Evolutionary conservation across 2,113 vertebrate species (phyloP), one percentile per base, ranked within the genome.

Genomic region (Urocynchramus pylzowi): DNA sequence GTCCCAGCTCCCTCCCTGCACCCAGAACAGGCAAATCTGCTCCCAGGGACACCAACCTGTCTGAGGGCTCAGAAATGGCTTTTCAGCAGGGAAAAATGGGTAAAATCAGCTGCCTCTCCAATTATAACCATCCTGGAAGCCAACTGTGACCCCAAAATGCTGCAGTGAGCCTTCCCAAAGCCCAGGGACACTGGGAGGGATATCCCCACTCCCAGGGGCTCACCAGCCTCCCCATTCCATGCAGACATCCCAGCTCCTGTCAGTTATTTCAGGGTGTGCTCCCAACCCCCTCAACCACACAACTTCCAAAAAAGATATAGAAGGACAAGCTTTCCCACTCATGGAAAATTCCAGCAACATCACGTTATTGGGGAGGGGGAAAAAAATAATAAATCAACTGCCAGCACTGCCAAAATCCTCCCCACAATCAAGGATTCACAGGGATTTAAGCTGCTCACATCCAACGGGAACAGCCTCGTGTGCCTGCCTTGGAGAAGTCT

Each of bases 231-330:
- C 64, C 26, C 30, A 0, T 8, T 5, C 22, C 8, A 33, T 4
- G 37, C 39, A n/a, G 28, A 16, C 12, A 16, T 28, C 30, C 70
- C 70, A 39, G 10, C 1, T 65, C 26, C 20, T 23, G 27, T 0
- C 54, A 26, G 7, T n/a, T 60, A 47, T 37, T 35, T 59, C 24
- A 52, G 63, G 18, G 3, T 18, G 9, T 37, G 28, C 53, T 81
- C 56, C 73, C 37, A 44, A 4, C 3, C 19, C 47, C 39, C 75
- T 53, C 73, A 37, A 35, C 37, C 44, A 42, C 30, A 18, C 2
- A 33, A 13, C 52, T 35, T 35, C 35, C 28, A 9, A 31, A 26
- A 13, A 39, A 9, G 22, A 21, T 2, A 2, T 0, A 3, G 0
- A 2, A 82, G 22, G 70, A 70, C 27, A 18, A 27, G 39, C 53